A percentile compares a stretch with the other conserved stretches of the same genome.
These are phyloP conservation scores for Tromatobia lineatoria DNA, from an alignment of 2,888 invertebrate species.

Conservation along the genomic window DNA sequence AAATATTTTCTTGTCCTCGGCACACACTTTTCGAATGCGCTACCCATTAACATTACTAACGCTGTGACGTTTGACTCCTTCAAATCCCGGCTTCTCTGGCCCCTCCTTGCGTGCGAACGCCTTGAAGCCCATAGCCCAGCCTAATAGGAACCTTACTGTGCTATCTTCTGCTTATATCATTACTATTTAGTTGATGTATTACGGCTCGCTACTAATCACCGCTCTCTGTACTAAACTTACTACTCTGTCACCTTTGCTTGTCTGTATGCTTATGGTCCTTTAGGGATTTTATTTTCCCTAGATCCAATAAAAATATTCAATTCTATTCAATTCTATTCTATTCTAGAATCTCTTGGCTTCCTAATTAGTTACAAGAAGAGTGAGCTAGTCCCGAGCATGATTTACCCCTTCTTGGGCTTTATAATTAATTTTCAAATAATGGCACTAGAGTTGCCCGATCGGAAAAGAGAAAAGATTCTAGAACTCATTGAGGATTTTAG, in stretches of 20 bases:
- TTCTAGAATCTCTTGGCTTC: slow-evolving; percentile 55
- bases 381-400: slow-evolving; percentile 22
- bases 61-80: not conserved
- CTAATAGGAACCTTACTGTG: too few relatives aligned
- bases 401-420: slow-evolving; percentile 50
- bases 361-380: slow-evolving; percentile 60
- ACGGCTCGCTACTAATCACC: too few relatives aligned
- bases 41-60: not conserved
- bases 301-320: too few relatives aligned
- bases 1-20: not conserved
- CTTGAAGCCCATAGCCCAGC: too few relatives aligned
- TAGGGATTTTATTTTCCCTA: too few relatives aligned
- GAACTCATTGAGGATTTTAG: slow-evolving; percentile 28
- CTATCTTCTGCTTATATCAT: too few relatives aligned
- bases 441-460: slow-evolving; percentile 43
- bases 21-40: not conserved
- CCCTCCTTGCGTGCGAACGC: not conserved
- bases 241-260: too few relatives aligned
- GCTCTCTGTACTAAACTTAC: too few relatives aligned
- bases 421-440: slow-evolving; percentile 42
- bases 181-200: too few relatives aligned
- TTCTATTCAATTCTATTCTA: too few relatives aligned
- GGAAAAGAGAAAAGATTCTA: slow-evolving; percentile 31
- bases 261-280: too few relatives aligned
- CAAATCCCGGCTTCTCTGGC: not conserved